Evolutionary conservation across 2,888 invertebrate genomes (phyloP), one percentile per base, ranked within the genome.

Genomic region (Tolmerus cingulatus): DNA sequence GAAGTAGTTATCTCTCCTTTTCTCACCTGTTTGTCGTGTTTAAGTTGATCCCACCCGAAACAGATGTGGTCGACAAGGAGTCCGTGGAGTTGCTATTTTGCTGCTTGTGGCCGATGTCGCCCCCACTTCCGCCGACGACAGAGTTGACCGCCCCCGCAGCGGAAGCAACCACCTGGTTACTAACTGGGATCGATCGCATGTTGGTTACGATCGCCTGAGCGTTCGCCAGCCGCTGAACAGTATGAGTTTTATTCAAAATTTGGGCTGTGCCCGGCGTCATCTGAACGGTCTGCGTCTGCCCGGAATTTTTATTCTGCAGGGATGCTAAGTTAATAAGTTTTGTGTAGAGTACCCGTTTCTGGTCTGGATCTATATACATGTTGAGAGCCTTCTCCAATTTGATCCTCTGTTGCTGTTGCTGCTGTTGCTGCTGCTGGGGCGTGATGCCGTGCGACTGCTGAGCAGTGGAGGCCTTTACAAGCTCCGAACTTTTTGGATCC

Each of bases 11-110:
- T 91, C 92, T 92, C 89, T 90, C 91, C 91, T 91, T 90, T 91
- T 92, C 92, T 93, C 92, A 93, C 92, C 92, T 93, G 90, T 92
- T 93, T 90, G 92, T 92, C 87, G 92, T 91, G 88, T 90, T 90
- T 86, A 90, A 88, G 89, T 90, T 90, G 46, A 90, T 87, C 7
- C 88, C 88, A 74, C 88, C 86, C n/a, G 88, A 79, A 74, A 87
- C 85, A 57, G 87, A 74, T 5, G 87, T 76, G 7, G 85, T 12
- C 3, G 86, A 55, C 34, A 86, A 43, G 23, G 74, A 74, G 46
- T 88, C 86, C 55, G 57, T 81, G 9, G 79, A 77, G 87, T 86
- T 87, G 87, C 81, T 88, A 77, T 82, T 88, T 57, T 87, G 82
- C 23, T 86, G 88, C 77, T 88, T 89, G 46, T 88, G 88, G 3